A percentile compares a stretch with the other conserved stretches of the same genome.
Evolutionary conservation across 2,797 vertebrate species (phyloP).

Genomic region (Eidolon dupreanum): DNA sequence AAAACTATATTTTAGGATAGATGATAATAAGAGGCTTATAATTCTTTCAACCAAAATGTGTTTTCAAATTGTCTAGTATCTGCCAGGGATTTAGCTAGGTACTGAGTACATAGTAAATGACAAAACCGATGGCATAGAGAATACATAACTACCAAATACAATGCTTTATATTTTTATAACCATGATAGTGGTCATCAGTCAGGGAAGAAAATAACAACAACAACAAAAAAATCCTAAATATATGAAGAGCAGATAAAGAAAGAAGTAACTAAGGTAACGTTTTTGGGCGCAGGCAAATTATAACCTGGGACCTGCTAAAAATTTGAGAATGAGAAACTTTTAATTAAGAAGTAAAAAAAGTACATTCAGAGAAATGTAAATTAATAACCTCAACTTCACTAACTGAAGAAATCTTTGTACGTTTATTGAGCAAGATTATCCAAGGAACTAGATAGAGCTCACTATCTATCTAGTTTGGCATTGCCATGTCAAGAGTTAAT

Average conservation of each 20-base stretch:
- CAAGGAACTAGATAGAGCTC: neutral
- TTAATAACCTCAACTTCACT: neutral
- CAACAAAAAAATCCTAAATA: neutral
- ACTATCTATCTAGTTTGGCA: neutral
- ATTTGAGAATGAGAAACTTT: neutral
- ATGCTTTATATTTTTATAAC: neutral
- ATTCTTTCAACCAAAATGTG: neutral
- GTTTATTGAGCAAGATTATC: neutral
- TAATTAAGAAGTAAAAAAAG: neutral
- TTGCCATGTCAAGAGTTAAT: neutral
- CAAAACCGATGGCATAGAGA: neutral
- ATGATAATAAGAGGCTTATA: neutral
- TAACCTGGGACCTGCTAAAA: neutral
- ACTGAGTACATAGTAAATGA: neutral
- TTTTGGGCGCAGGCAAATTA: neutral
- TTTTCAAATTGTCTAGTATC: neutral
- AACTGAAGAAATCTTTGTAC: neutral
- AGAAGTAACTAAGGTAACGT: neutral
- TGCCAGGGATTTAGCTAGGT: neutral
- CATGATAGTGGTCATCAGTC: neutral
- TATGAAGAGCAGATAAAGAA: neutral
- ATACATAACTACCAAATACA: neutral
- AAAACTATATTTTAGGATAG: neutral
- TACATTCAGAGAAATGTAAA: neutral
- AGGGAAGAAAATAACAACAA: neutral